Base-by-base conservation (phyloP, 1,140 invertebrate species). In the Aradophagus sp. region DNA sequence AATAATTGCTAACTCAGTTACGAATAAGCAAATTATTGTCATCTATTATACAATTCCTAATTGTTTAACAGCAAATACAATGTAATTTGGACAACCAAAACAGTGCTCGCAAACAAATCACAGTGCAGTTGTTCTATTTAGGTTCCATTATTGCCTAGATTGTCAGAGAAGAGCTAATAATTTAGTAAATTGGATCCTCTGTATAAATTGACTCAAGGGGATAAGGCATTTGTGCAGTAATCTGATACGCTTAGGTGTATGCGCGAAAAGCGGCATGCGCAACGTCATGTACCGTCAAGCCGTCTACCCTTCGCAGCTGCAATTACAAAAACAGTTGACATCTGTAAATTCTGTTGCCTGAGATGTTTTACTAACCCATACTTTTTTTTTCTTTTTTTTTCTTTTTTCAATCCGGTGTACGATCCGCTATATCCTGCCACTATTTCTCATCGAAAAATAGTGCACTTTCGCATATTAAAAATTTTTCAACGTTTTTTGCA, bases 281-380 rank as follows among this genome's bases (percentile, higher is more conserved):
- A 62, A 58, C 45, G 36, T 69, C 58, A 44, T 59, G 41, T 53
- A 52, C 12, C 35, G 15, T 41, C 45, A 36, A 35, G 52, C 55
- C 36, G 26, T 59, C 53, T 44, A 34, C 67, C 63, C 63, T 62
- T 41, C 38, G 68, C 75, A 75, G 75, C 69, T 75, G 75, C 63
- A 53, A 38, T 63, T 69, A 68, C 70, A 73, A 77, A 73, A 77
- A 75, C 75, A 73, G 56, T 77, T 73, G 75, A 75, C 75, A 77
- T 77, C 73, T 77, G 75, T 77, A 77, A 75, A 77, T 75, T 74
- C 66, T 53, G 44, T 27, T 52, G 50, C 50, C 31, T 20, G 53
- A 50, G 34, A 65, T 69, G 56, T 62, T 61, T 59, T 68, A 66
- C 44, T 55, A 23, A 10, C 31, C 29, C 47, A 53, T 42, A 20